phyloP scores from a whole-genome alignment of 2,113 vertebrate species.

The Carollia perspicillata region DNA sequence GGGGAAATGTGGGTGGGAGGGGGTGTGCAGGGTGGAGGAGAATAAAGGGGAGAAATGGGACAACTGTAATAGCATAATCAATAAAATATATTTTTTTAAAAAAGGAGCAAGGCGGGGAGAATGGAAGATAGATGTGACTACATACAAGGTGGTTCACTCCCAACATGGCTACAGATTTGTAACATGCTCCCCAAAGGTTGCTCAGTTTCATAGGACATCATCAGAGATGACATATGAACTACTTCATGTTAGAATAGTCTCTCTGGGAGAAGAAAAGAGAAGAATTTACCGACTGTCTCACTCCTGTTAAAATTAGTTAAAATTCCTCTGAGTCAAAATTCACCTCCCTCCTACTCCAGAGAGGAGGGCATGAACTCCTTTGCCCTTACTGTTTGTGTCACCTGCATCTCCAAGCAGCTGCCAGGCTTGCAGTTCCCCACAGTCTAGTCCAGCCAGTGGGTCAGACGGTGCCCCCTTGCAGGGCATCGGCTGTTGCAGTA shows the following conservation, averaged over 20 bases:
- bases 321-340: background rate
- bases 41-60: no score
- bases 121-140: background rate
- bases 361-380: background rate
- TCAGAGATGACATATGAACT: background rate
- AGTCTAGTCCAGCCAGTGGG: background rate
- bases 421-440: background rate
- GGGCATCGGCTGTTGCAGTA: rapidly evolving
- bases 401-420: background rate
- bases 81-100: background rate
- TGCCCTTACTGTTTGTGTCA: background rate
- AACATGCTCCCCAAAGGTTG: background rate
- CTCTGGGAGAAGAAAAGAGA: background rate
- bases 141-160: background rate
- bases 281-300: background rate
- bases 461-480: background rate
- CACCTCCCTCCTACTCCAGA: background rate
- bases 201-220: background rate
- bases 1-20: no score
- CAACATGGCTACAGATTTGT: background rate
- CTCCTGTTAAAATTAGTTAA: background rate
- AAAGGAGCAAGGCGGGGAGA: background rate
- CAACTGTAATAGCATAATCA: no score
- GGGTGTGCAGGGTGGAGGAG: no score
- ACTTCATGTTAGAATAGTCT: background rate